Base-by-base conservation (phyloP, 2,888 invertebrate genomes). In the Octodonta nipae region DNA sequence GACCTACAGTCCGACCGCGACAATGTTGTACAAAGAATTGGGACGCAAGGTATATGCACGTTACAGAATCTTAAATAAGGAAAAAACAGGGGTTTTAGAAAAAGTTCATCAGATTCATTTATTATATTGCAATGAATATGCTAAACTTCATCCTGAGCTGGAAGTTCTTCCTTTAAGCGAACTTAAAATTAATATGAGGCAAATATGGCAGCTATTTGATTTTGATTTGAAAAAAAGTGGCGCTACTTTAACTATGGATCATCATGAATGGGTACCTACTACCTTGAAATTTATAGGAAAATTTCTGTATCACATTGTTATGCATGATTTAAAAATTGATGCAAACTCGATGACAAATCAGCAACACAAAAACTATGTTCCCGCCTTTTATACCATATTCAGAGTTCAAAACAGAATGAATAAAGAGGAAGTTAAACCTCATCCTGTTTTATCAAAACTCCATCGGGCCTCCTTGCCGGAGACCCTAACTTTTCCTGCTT, bases 261-360 rank as follows among this genome's bases (percentile, higher is more conserved):
- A 77, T 41, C 63, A 66, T 7, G 55, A 63, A 0, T 88, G 87
- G 88, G 76, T 80, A 0, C 55, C 64, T 7, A 67, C 71, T 36
- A 69, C 78, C 28, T 56, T 76, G 6, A 58, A 63, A 30, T 71
- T 69, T 26, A 65, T 92, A 28, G 92, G 92, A 22, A 78, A 78
- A 49, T 86, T 89, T 58, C 65, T 93, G 0, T 89, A 86, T 55
- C 79, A 83, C 45, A 83, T 92, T 26, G 75, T 92, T 8, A 71
- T 89, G 53, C 75, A 81, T 33, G 86, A 89, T 54, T 66, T 89
- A 5, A 86, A 87, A 63, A 73, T 92, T 30, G 77, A 88, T 56
- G 68, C 77, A 2, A 80, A 81, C 51, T 66, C 75, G 41, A 68
- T 82, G 61, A 70, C 70, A 0, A 74, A 72, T 44, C 61, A 47